Conservation (phyloP, 2,888 invertebrate genomes). For the Synanthedon tipuliformis region DNA sequence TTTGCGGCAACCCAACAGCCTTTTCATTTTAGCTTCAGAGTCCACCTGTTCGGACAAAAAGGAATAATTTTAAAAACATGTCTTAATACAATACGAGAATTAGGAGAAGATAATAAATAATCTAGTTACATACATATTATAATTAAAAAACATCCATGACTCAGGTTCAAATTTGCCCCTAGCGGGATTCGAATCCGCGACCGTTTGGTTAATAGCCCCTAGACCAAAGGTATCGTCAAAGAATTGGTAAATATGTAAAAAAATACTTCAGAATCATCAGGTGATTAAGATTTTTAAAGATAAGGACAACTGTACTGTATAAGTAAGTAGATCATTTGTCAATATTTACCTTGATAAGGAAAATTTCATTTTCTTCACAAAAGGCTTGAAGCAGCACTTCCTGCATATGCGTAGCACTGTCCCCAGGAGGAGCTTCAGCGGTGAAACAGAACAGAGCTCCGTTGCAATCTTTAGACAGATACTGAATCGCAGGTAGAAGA, state of each 20-base stretch:
- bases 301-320: not conserved
- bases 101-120: too few species aligned
- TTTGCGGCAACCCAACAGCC: conserved; percentile 51
- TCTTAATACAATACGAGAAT: too few species aligned
- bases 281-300: not conserved
- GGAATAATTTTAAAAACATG: conserved; percentile 2
- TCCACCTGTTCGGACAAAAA: conserved; percentile 49
- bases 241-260: not conserved
- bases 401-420: conserved; percentile 83
- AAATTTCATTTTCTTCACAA: conserved; percentile 83
- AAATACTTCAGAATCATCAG: not conserved
- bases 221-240: too few species aligned
- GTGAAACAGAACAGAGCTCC: conserved; percentile 78
- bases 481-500: conserved; percentile 72
- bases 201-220: too few species aligned
- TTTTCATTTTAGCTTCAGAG: conserved; percentile 66
- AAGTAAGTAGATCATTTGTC: not conserved
- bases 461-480: conserved; percentile 69
- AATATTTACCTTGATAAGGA: conserved; percentile 75
- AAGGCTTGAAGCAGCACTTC: conserved; percentile 82
- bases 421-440: conserved; percentile 75
- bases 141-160: too few species aligned
- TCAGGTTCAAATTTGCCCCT: too few species aligned
- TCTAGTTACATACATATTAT: too few species aligned
- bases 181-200: too few species aligned